Conservation (phyloP, 2,113 vertebrate species). For the Antigone vipio region DNA sequence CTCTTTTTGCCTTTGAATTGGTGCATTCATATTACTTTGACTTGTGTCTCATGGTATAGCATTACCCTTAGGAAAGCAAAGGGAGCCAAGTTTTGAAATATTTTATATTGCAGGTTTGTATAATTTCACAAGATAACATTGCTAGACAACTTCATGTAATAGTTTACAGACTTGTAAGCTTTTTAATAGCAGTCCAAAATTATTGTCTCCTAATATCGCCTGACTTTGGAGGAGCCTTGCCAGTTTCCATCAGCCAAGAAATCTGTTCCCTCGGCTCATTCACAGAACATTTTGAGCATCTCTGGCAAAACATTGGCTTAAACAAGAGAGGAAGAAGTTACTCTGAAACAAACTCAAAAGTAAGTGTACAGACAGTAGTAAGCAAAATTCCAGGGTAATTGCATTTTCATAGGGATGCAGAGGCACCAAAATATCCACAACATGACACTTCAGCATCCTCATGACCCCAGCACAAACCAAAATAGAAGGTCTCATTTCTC, state of each 20-base stretch:
- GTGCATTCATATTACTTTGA: background rate
- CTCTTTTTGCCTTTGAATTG: background rate
- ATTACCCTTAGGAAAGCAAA: background rate
- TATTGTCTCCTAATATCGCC: conserved; percentile 3
- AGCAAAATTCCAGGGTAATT: background rate
- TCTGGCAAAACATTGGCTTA: background rate
- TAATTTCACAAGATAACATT: background rate
- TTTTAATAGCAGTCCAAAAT: background rate
- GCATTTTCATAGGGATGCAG: background rate
- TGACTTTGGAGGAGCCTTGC: background rate
- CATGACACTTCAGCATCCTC: background rate
- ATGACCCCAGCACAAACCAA: background rate
- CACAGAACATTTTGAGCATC: conserved; percentile 34
- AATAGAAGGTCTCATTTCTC: background rate
- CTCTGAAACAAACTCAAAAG: background rate
- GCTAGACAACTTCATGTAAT: background rate
- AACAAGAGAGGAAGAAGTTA: background rate
- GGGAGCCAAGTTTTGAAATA: background rate
- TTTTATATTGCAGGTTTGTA: background rate
- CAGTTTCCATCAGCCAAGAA: conserved; percentile 35
- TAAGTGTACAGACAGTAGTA: background rate
- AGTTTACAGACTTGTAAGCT: background rate
- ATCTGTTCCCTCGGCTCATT: conserved; percentile 40
- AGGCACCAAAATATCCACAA: background rate
- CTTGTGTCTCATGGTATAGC: background rate